Evolutionary conservation across 2,113 vertebrate species (phyloP), one percentile per base, ranked within the genome.

Genomic region (Atrichornis clamosus): DNA sequence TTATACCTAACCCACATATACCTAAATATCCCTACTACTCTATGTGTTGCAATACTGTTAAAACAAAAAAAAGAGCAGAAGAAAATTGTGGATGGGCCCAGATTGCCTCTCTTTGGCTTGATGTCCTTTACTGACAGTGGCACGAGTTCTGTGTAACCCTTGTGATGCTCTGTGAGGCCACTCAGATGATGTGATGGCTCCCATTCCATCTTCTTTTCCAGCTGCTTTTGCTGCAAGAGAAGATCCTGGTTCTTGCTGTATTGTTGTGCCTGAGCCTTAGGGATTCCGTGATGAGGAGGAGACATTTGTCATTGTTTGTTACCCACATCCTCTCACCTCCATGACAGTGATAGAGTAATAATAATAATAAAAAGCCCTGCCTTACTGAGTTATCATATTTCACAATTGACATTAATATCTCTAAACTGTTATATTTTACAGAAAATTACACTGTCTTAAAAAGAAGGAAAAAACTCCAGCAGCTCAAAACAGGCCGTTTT

Each of bases 1-100:
- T 37, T 23, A 28, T 44, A 49, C 32, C 32, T 63, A n/a, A 42
- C 3, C 9, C 0, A 0, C 35, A 33, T 13, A 20, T 28, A 77
- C 12, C 19, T 49, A 42, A 55, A 70, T 37, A 70, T 37, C 23
- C 49, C 26, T 77, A 9, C 32, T 58, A 14, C 69, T 69, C 27
- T 52, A 6, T 52, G 13, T 52, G 19, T 72, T 56, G 16, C 26
- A 32, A 32, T 32, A 15, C 28, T 39, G 30, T 46, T 53, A 53
- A 47, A 74, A 13, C 68, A 82, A 18, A 65, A 9, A 53, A 80
- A 94, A 58, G 10, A 10, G 13, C 8, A 32, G 44, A 42, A 62
- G 24, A 46, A 79, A 68, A 50, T 6, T 37, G 23, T 35, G 30
- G 41, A 27, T 58, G 33, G 21, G 33, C 55, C 28, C 27, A 63